Evolutionary conservation across 2,888 invertebrate species (phyloP).

Genomic region (Sarcophaga caerulescens): DNA sequence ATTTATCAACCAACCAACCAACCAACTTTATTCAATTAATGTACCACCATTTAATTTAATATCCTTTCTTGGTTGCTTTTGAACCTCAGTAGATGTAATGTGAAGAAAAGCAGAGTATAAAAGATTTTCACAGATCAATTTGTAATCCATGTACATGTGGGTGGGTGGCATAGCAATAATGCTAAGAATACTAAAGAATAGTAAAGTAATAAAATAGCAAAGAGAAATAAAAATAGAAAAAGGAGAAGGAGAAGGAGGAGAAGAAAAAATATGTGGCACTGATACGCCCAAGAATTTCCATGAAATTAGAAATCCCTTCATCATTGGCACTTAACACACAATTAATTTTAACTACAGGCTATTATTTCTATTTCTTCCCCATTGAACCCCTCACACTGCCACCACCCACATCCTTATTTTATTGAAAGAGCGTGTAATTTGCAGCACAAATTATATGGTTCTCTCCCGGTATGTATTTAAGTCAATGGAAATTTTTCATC

Average conservation of each 20-base stretch:
- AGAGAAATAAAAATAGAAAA: neutral
- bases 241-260: neutral
- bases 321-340: conserved; percentile 54
- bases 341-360: conserved; percentile 40
- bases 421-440: no score
- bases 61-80: conserved; percentile 4
- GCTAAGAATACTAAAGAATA: no score
- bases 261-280: neutral
- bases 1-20: neutral
- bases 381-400: neutral
- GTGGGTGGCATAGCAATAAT: no score
- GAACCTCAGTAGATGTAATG: neutral
- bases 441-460: neutral
- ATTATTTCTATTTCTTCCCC: neutral
- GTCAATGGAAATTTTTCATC: conserved; percentile 42
- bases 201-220: no score
- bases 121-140: conserved; percentile 2
- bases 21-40: conserved; percentile 28
- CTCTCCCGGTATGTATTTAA: conserved; percentile 5
- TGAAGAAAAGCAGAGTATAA: neutral
- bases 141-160: neutral
- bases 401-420: neutral
- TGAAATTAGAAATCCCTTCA: conserved; percentile 33
- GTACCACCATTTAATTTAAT: conserved; percentile 3
- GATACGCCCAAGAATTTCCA: conserved; percentile 16